These are phyloP conservation scores for Ochotona curzoniae DNA, from an alignment of 2,113 vertebrate species.

Conservation along the genomic window DNA sequence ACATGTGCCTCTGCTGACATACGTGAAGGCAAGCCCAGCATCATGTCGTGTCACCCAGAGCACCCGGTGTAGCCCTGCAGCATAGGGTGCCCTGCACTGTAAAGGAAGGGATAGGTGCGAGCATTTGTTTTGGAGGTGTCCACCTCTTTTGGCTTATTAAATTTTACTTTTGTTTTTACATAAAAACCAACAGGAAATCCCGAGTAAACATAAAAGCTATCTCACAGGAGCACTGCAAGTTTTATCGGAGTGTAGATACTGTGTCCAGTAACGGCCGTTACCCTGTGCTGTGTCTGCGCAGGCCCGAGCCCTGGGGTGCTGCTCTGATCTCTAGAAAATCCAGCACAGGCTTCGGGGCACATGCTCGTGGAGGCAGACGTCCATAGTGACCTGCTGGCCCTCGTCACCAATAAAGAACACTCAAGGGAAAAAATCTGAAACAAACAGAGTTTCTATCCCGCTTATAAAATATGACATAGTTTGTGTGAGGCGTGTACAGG, in stretches of 20 bases:
- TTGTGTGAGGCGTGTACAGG: slow-evolving; percentile 34
- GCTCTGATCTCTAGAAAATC: neutral
- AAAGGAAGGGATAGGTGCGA: neutral
- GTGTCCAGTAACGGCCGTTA: neutral
- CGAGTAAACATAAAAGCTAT: neutral
- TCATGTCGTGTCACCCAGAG: neutral
- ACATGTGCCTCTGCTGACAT: neutral
- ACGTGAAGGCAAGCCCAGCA: slow-evolving; percentile 34
- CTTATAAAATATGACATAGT: slow-evolving; percentile 16
- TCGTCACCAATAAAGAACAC: neutral
- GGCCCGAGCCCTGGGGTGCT: neutral
- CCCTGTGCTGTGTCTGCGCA: neutral
- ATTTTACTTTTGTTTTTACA: slow-evolving; percentile 47
- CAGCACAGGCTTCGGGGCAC: neutral
- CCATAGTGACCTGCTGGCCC: neutral
- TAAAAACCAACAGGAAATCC: neutral
- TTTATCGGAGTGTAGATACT: neutral
- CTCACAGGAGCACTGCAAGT: neutral
- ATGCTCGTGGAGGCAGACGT: neutral
- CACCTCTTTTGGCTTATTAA: neutral
- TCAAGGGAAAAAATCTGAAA: neutral
- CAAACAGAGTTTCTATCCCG: neutral
- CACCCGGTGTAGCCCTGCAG: neutral
- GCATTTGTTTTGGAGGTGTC: neutral
- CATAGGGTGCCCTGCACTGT: neutral